phyloP scores from a whole-genome alignment of 35 echinoderm and acorn worm genomes.

The Diadema setosum region DNA sequence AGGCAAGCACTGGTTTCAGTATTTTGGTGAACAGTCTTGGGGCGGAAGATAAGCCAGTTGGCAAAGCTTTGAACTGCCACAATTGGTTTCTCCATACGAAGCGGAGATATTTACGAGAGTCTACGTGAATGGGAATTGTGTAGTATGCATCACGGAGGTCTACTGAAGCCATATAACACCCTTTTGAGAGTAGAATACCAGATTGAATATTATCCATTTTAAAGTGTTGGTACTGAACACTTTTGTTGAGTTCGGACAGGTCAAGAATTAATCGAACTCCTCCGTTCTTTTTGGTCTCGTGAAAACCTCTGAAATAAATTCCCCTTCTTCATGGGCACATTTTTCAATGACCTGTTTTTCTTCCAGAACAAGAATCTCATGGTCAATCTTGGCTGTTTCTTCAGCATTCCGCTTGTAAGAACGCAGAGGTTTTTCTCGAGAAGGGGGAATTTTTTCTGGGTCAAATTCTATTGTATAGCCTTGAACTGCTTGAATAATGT shows the following conservation, averaged over 20 bases:
- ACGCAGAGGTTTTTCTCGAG: neutral
- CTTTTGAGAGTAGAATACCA: neutral
- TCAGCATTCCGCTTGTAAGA: neutral
- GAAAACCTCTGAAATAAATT: constrained; percentile 58
- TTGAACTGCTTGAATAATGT: too few species aligned
- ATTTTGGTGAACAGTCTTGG: too few species aligned
- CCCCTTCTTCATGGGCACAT: neutral
- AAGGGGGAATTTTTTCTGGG: neutral
- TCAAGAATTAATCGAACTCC: constrained; percentile 46
- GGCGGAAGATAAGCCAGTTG: too few species aligned
- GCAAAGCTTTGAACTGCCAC: too few species aligned
- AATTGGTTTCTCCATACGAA: too few species aligned
- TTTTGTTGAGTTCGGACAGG: constrained; percentile 50
- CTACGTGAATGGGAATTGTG: too few species aligned
- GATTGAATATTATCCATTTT: constrained; percentile 32
- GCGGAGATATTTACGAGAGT: too few species aligned
- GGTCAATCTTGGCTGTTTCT: neutral
- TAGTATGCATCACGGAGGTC: constrained; percentile 50
- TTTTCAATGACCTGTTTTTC: constrained; percentile 20
- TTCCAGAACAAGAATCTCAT: constrained; percentile 14
- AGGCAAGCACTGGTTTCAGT: too few species aligned
- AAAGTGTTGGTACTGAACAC: constrained; percentile 22
- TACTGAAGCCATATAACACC: constrained; percentile 5
- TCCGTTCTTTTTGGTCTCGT: constrained; percentile 54
- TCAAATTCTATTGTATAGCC: too few species aligned